These are phyloP conservation scores for Acanthoscelides obtectus DNA, from an alignment of 2,888 invertebrate genomes.

Conservation along the genomic window DNA sequence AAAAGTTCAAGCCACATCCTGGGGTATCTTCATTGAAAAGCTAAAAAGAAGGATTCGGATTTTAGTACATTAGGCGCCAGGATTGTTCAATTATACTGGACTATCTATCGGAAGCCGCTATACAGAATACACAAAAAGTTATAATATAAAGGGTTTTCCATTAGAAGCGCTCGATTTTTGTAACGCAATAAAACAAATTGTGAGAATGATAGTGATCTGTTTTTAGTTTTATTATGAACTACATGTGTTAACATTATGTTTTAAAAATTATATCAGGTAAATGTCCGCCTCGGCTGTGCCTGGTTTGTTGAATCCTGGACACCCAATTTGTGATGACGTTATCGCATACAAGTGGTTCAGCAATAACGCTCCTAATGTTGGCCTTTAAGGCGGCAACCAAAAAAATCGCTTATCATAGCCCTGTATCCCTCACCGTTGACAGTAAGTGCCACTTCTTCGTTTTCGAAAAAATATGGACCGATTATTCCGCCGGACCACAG, in stretches of 20 bases:
- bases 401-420: conserved; percentile 5
- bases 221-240: neutral
- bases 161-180: neutral
- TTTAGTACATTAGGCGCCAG: neutral
- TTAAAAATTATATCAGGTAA: too few species aligned
- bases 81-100: too few species aligned
- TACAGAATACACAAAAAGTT: too few species aligned
- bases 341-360: conserved; percentile 35
- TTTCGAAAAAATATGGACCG: conserved; percentile 12
- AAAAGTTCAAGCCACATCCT: conserved; percentile 25
- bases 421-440: conserved; percentile 8
- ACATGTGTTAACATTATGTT: conserved; percentile 4
- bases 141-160: conserved; percentile 1
- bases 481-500: too few species aligned
- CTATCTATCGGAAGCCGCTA: too few species aligned
- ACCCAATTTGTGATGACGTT: too few species aligned
- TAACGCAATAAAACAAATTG: conserved; percentile 2
- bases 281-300: too few species aligned
- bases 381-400: conserved; percentile 5
- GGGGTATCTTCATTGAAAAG: conserved; percentile 32
- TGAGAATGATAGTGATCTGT: conserved; percentile 2
- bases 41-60: conserved; percentile 21
- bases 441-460: conserved; percentile 6
- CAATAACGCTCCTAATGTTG: conserved; percentile 23
- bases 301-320: too few species aligned